phyloP scores from a whole-genome alignment of 2,888 invertebrate genomes.

The Ophion obscuratus region DNA sequence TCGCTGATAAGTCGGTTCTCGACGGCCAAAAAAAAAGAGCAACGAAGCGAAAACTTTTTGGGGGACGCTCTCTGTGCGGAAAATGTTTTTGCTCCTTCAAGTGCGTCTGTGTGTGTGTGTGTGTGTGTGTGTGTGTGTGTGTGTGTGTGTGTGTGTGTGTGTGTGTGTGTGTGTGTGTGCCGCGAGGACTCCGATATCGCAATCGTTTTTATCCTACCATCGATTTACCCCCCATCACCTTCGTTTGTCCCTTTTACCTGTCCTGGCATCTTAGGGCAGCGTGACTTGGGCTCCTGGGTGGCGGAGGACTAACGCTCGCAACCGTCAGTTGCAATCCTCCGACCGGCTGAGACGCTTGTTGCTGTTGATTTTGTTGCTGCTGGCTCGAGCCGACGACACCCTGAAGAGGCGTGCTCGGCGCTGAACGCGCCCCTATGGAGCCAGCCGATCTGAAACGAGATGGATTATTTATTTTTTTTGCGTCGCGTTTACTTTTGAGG shows the following conservation, averaged over 20 bases:
- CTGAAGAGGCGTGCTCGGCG: conserved; percentile 89
- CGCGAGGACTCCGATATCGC: no score
- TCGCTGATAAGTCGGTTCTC: conserved; percentile 50
- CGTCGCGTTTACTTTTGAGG: not conserved
- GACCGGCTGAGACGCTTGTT: conserved; percentile 73
- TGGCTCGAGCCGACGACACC: conserved; percentile 79
- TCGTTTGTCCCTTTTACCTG: conserved; percentile 71
- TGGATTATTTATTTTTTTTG: conserved; percentile 5
- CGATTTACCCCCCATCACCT: no score
- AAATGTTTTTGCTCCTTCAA: no score
- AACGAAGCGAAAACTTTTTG: not conserved
- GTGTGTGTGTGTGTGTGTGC: no score
- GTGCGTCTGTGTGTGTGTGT: no score
- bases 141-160: no score
- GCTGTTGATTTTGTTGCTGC: conserved; percentile 76
- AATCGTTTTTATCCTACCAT: no score
- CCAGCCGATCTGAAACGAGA: conserved; percentile 85
- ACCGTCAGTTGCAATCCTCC: conserved; percentile 78
- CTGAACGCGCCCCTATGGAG: conserved; percentile 88
- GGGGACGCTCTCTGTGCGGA: not conserved
- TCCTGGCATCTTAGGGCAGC: conserved; percentile 79
- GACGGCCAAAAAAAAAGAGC: not conserved
- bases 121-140: no score
- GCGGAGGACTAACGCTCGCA: conserved; percentile 73
- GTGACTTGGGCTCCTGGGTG: conserved; percentile 83